Conservation (phyloP, 2,888 invertebrate genomes). For the Andrena minutula region DNA sequence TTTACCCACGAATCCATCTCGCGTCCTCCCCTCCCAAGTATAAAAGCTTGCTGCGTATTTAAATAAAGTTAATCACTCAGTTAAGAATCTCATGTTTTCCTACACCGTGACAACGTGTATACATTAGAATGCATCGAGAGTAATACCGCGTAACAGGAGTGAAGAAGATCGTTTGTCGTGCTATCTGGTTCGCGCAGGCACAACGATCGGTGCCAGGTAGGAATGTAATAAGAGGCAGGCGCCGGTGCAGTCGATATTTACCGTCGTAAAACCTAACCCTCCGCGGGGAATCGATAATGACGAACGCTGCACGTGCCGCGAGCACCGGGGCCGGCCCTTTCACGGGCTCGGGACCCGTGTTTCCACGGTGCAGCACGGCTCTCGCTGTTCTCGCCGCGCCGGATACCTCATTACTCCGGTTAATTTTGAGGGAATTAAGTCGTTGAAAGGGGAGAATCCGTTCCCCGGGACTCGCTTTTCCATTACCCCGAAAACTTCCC, state of each 20-base stretch:
- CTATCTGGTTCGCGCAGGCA: slow-evolving; percentile 39
- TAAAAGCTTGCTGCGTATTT: neutral
- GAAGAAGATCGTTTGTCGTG: slow-evolving; percentile 21
- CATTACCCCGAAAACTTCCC: slow-evolving; percentile 21
- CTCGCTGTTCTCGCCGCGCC: slow-evolving; percentile 13
- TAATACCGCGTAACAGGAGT: slow-evolving; percentile 13
- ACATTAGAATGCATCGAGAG: slow-evolving; percentile 25
- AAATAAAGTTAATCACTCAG: neutral
- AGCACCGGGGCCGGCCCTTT: slow-evolving; percentile 9
- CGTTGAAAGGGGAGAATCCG: slow-evolving; percentile 28
- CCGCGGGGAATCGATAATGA: slow-evolving; percentile 38
- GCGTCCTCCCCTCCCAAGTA: too few relatives aligned
- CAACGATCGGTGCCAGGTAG: slow-evolving; percentile 30
- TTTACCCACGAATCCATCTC: too few relatives aligned
- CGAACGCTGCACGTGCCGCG: slow-evolving; percentile 17
- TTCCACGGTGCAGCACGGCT: neutral
- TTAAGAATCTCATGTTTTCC: neutral
- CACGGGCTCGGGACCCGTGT: neutral
- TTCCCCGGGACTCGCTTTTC: slow-evolving; percentile 5
- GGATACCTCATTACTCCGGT: slow-evolving; percentile 15
- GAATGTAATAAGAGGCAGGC: slow-evolving; percentile 50
- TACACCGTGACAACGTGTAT: slow-evolving; percentile 7
- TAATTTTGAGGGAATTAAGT: slow-evolving; percentile 38
- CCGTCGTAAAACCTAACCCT: slow-evolving; percentile 12
- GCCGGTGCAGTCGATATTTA: slow-evolving; percentile 32